Base-by-base conservation (phyloP, 2,113 vertebrate species). In the Lasiurus borealis region DNA sequence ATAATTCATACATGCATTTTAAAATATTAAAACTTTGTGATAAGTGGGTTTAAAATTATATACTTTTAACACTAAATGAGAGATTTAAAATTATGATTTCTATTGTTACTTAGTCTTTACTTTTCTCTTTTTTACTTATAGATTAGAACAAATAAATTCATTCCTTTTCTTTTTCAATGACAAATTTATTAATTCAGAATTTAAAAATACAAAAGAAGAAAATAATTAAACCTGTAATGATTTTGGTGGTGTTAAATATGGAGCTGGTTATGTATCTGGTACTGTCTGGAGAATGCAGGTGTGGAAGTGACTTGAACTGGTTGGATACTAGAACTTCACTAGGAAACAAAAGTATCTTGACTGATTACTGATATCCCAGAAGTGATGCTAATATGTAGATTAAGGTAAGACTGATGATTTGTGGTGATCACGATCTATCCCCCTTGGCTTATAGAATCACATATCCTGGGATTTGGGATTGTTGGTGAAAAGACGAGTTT, bases 121-220 rank as follows among this genome's bases (percentile, higher is more conserved):
- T 72, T 94, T 91, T 13, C 50, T 71, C 62, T 77, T 86, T 91
- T 80, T 66, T 91, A 46, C 76, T 81, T 90, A 76, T 66, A 84
- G 29, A 72, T 40, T 68, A 89, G 48, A 86, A 80, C 34, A 64
- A 90, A 90, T 85, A 62, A 73, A 72, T 76, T 31, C 27, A 11
- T 71, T 71, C 8, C 29, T 46, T 94, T 81, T 86, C 8, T 89
- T 88, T 91, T 92, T 57, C 13, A 85, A n/a, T n/a, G 29, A 18
- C 12, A 50, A 76, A 52, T 77, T 50, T 87, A 50, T 92, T 81
- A 72, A 64, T 50, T 84, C 93, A 89, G 8, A 69, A 86, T 44
- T 36, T 78, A 73, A 57, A 90, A 76, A 8, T 59, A 36, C 13
- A 68, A 90, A 93, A 19, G 75, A 85, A 83, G 62, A 89, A 82